Evolutionary conservation across 2,888 invertebrate species (phyloP).

Genomic region (Parapristionchus giblindavisi): DNA sequence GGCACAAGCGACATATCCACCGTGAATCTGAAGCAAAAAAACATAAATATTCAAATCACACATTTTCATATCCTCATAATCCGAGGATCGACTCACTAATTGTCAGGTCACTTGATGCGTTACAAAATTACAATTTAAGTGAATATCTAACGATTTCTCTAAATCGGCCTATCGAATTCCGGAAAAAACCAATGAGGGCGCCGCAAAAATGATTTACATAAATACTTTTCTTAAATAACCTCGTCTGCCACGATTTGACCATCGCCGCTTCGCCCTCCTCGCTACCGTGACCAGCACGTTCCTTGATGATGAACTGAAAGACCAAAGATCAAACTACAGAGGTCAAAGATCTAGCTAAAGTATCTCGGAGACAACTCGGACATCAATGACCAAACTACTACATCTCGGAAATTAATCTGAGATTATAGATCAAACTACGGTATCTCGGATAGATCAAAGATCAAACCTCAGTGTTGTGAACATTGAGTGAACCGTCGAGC

Average conservation of each 20-base stretch:
- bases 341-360: background rate
- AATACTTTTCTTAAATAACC: slow-evolving; percentile 3
- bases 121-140: too few relatives aligned
- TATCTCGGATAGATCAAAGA: background rate
- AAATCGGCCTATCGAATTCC: too few relatives aligned
- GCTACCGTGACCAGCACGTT: slow-evolving; percentile 31
- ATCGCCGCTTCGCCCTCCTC: slow-evolving; percentile 36
- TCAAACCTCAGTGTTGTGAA: slow-evolving; percentile 40
- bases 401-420: background rate
- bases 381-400: background rate
- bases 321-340: background rate
- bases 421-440: slow-evolving; percentile 1
- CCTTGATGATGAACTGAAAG: slow-evolving; percentile 34
- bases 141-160: too few relatives aligned
- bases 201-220: background rate
- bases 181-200: too few relatives aligned
- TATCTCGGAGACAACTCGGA: background rate
- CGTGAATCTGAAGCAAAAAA: slow-evolving; percentile 12
- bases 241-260: slow-evolving; percentile 32
- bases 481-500: slow-evolving; percentile 27
- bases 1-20: slow-evolving; percentile 13
- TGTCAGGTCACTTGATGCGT: too few relatives aligned
- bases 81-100: background rate
- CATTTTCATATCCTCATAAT: background rate
- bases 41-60: background rate